Evolutionary conservation across 2,797 vertebrate species (phyloP), one percentile per base, ranked within the genome.

Genomic region (Urocyon cinereoargenteus): DNA sequence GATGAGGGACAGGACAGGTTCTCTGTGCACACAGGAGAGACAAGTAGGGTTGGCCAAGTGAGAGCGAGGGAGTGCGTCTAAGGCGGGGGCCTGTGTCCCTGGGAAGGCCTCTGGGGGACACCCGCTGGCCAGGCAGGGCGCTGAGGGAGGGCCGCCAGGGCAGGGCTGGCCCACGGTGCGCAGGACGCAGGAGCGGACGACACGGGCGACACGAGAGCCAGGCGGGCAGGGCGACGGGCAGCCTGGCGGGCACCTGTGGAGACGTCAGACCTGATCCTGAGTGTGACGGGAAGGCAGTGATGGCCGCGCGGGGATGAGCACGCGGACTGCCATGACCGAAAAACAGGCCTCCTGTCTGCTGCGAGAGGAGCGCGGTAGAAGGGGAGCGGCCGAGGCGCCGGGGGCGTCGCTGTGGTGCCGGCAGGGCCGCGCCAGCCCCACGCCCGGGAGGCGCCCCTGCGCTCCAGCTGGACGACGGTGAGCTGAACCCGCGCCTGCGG

Each of bases 81-180:
- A 36, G 68, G 61, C 40, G 5, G 22, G 64, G 53, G 57, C 55
- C 53, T 1, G 24, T 24, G 14, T 16, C n/a, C 3, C 0, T 0
- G 7, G 28, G 45, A 16, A 21, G 15, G 28, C 12, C 45, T 3
- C 5, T 24, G 15, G 16, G 79, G 19, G 22, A 73, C 7, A 40
- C 3, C 4, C 26, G 9, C 13, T 2, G 3, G 51, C 21, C 11
- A 2, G 1, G 40, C 5, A 15, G 61, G n/a, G 28, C 14, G 1
- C 6, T 5, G 3, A 57, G 34, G 16, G 40, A 59, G 91, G 62
- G 55, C 34, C 83, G 11, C 12, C 0, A 6, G 6, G 34, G 55
- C 0, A 6, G 6, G 34, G 55, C 57, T 15, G 26, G 36, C 4
- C 66, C 36, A 24, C 0, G 0, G 15, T 10, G 40, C 2, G 0